A percentile compares a stretch with the other conserved stretches of the same genome.
Conservation (phyloP, 2,797 vertebrate genomes). For the Amazonetta brasiliensis region DNA sequence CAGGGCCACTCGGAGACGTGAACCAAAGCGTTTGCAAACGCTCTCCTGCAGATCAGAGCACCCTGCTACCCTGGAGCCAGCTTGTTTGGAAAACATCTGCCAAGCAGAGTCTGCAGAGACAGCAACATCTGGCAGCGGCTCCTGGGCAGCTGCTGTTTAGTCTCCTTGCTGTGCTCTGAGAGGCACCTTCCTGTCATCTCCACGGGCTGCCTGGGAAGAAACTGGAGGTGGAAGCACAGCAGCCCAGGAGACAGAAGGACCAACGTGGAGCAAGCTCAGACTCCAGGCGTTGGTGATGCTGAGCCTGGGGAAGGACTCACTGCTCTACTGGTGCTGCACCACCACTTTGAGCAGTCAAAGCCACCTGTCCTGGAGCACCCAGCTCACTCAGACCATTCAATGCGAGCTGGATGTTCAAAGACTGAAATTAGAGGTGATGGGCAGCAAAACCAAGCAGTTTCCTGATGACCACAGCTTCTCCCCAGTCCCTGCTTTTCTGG, state of each 20-base stretch:
- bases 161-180: not conserved
- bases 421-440: not conserved
- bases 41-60: not conserved
- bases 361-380: not conserved
- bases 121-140: not conserved
- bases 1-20: fast-evolving
- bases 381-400: not conserved
- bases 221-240: not conserved
- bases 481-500: not conserved
- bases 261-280: not conserved
- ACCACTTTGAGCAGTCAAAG: not conserved
- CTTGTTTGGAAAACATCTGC: not conserved
- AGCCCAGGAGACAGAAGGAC: not conserved
- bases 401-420: fast-evolving
- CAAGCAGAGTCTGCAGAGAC: not conserved
- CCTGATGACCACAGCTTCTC: not conserved
- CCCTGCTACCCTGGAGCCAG: not conserved
- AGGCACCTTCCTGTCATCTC: not conserved
- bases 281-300: fast-evolving
- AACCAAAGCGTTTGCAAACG: not conserved
- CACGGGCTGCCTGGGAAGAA: not conserved
- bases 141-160: not conserved
- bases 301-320: not conserved
- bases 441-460: not conserved
- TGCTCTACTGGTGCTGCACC: not conserved